Evolutionary conservation across 2,888 invertebrate genomes (phyloP), one percentile per base, ranked within the genome.

Genomic region (Esperia sulphurella): DNA sequence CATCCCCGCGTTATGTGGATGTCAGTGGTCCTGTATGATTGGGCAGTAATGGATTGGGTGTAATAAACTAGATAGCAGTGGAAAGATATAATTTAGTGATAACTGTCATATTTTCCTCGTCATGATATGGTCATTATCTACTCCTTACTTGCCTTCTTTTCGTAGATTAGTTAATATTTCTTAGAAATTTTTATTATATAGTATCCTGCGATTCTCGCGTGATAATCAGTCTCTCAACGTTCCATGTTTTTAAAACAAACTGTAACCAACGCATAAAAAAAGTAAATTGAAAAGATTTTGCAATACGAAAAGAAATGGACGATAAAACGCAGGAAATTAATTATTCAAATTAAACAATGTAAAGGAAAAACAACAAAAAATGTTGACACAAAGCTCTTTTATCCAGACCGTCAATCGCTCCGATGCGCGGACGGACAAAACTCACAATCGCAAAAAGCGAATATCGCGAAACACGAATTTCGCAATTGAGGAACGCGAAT

Each of bases 401-500:
- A 46, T 46, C 13, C 33, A 6, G 13, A 40, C n/a, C 35, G 41
- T 46, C 46, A 35, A 46, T 46, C 21, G 40, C 21, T 9, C 12
- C 33, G 14, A 8, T 41, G 14, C 28, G 29, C 10, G 28, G 35
- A 33, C 14, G 14, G 31, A 14, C 14, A 14, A 41, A 46, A 41
- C 7, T 35, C 43, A 10, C 14, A n/a, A 12, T 13, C 1, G 21
- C 21, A 21, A 46, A 44, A 41, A 37, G 41, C n/a, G 41, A 41
- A 44, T 46, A n/a, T 14, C 8, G 12, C 41, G 35, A 46, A 46
- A 41, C 37, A 31, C 14, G 41, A 43, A 44, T 46, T 41, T 49
- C 14, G 31, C 37, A 29, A 49, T 45, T 21, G 21, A 21, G 21
- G 5, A 63, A 58, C 56, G 48, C 55, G 57, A 58, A 63, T 58